Base-by-base conservation (phyloP, 2,113 vertebrate species). In the Hemicordylus capensis region DNA sequence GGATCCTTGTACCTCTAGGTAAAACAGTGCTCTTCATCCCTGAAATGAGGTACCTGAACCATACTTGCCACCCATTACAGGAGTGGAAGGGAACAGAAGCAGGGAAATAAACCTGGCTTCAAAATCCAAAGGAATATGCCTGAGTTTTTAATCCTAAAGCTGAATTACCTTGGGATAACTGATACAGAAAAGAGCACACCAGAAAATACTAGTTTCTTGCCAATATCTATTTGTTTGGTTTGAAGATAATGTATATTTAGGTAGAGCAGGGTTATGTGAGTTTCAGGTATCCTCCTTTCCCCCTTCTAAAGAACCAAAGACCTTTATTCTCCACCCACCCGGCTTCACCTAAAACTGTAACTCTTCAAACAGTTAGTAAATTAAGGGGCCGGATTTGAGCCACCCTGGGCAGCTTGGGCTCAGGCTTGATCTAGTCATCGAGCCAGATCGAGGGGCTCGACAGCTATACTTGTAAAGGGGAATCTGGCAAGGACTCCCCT, bases 241-340 rank as follows among this genome's bases (percentile, higher is more conserved):
- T 67, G 70, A 75, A 88, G 92, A 87, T 88, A 86, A 88, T 90
- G 81, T 81, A 39, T 67, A 31, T 51, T 85, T 66, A 75, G 6
- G 72, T 80, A 86, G 6, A 28, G 58, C 63, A 86, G 81, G 67
- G 17, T 69, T 69, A 37, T 69, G 12, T 39, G 66, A 69, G 19
- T 69, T 15, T 20, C 3, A 67, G 34, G 2, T 34, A 17, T 67
- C 64, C 34, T 22, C 66, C 34, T 69, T 69, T 34, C 34, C 20
- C 34, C 39, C 39, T 17, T 20, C 22, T 8, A 61, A 8, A 28
- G 24, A 61, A 61, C 7, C n/a, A n/a, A n/a, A n/a, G n/a, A n/a
- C 58, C 58, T 9, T 61, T 8, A 20, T 28, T 22, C n/a, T n/a
- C n/a, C n/a, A n/a, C n/a, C n/a, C n/a, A n/a, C n/a, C n/a, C n/a